These are phyloP conservation scores for Dolichallabes microphthalmus DNA, from an alignment of 2,113 vertebrate genomes.

Conservation along the genomic window DNA sequence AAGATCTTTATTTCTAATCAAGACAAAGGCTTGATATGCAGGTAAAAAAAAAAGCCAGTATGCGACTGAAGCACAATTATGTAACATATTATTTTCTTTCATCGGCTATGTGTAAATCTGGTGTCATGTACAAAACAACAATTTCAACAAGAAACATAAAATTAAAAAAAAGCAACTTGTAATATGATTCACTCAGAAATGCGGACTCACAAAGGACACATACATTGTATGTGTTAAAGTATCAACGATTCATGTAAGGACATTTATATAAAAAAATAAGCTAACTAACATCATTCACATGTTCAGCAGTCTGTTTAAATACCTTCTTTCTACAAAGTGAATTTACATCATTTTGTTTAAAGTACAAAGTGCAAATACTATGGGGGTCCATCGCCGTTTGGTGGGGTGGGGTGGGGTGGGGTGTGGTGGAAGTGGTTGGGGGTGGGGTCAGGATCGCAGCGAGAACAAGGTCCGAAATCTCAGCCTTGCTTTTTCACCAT, in stretches of 20 bases:
- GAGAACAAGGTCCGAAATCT: constrained; percentile 59
- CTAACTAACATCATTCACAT: constrained; percentile 87
- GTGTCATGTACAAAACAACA: constrained; percentile 54
- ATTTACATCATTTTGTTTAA: constrained; percentile 88
- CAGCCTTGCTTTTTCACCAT: constrained; percentile 87
- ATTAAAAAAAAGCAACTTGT: constrained; percentile 60
- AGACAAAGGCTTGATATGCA: constrained; percentile 50
- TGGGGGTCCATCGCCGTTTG: constrained; percentile 78
- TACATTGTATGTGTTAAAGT: constrained; percentile 91
- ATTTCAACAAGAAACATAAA: constrained; percentile 41
- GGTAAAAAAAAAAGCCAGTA: constrained; percentile 11
- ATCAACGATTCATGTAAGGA: constrained; percentile 64
- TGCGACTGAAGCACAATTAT: neutral
- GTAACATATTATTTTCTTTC: constrained; percentile 16
- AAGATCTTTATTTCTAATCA: constrained; percentile 72
- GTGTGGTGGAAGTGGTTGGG: too few species aligned
- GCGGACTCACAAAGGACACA: constrained; percentile 81
- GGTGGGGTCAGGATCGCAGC: constrained; percentile 76
- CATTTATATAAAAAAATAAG: constrained; percentile 61
- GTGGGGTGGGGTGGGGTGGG: constrained; percentile 68
- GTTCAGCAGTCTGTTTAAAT: constrained; percentile 91
- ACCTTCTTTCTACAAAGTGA: constrained; percentile 93
- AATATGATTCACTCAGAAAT: constrained; percentile 78
- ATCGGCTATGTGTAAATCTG: constrained; percentile 59
- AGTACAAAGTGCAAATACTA: constrained; percentile 99